phyloP scores from a whole-genome alignment of 2,888 invertebrate species.

The Hedya salicella region DNA sequence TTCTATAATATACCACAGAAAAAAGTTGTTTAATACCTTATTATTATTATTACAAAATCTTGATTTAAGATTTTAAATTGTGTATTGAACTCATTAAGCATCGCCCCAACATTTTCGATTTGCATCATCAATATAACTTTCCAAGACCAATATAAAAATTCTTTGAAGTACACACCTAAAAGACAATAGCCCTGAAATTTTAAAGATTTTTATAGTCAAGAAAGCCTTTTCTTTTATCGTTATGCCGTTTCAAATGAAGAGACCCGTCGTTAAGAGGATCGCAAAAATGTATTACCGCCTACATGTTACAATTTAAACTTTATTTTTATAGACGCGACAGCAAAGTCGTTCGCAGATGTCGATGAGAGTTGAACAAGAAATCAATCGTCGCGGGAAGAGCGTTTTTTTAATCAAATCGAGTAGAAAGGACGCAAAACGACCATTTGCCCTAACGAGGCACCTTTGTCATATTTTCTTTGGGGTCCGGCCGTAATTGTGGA shows the following conservation, averaged over 20 bases:
- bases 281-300: slow-evolving; percentile 48
- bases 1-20: no score
- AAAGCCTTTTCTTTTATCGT: slow-evolving; percentile 75
- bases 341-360: slow-evolving; percentile 47
- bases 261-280: slow-evolving; percentile 55
- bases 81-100: slow-evolving; percentile 5
- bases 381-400: slow-evolving; percentile 74
- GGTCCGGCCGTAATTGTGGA: slow-evolving; percentile 63
- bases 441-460: slow-evolving; percentile 78
- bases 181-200: slow-evolving; percentile 57
- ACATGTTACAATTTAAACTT: slow-evolving; percentile 45
- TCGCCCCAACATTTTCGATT: slow-evolving; percentile 22
- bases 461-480: slow-evolving; percentile 81
- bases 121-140: slow-evolving; percentile 50
- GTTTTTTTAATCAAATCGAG: slow-evolving; percentile 80
- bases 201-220: slow-evolving; percentile 65
- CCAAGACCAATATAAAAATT: slow-evolving; percentile 30
- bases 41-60: background rate
- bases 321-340: slow-evolving; percentile 52
- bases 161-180: slow-evolving; percentile 44
- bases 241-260: slow-evolving; percentile 74
- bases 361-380: slow-evolving; percentile 69
- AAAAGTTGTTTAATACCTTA: no score
- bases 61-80: no score
- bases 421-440: slow-evolving; percentile 74